Evolutionary conservation across 2,797 vertebrate genomes (phyloP).

Genomic region (Sebastes glaucus): DNA sequence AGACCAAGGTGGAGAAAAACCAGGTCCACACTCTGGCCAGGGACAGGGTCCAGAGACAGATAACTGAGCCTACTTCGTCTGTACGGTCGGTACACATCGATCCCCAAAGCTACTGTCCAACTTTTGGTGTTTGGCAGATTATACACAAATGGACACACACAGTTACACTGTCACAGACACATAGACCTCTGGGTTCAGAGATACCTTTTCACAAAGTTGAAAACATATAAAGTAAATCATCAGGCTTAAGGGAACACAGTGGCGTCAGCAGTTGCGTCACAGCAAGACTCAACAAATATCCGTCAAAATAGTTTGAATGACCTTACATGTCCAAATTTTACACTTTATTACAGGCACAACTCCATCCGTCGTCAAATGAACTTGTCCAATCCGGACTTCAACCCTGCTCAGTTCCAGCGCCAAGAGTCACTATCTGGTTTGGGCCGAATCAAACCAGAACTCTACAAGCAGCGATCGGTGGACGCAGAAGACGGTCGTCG

Average conservation of each 20-base stretch:
- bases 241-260: not conserved
- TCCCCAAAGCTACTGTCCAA: not conserved
- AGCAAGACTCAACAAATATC: not conserved
- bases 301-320: not conserved
- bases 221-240: not conserved
- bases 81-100: constrained; percentile 84
- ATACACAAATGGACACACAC: not conserved
- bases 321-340: not conserved
- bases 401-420: constrained; percentile 94
- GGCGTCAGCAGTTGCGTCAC: not conserved
- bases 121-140: not conserved
- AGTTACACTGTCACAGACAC: not conserved
- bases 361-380: constrained; percentile 97
- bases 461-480: constrained; percentile 96
- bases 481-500: constrained; percentile 89
- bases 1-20: constrained; percentile 87
- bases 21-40: constrained; percentile 84
- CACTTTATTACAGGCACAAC: constrained; percentile 86
- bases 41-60: constrained; percentile 90
- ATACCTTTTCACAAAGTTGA: not conserved
- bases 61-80: constrained; percentile 93
- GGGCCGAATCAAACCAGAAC: constrained; percentile 95
- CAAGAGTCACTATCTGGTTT: constrained; percentile 92
- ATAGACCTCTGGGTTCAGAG: not conserved
- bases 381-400: constrained; percentile 96